A percentile compares a stretch with the other conserved stretches of the same genome.
phyloP scores from a whole-genome alignment of 1,140 invertebrate genomes.

The Sesamia nonagrioides region DNA sequence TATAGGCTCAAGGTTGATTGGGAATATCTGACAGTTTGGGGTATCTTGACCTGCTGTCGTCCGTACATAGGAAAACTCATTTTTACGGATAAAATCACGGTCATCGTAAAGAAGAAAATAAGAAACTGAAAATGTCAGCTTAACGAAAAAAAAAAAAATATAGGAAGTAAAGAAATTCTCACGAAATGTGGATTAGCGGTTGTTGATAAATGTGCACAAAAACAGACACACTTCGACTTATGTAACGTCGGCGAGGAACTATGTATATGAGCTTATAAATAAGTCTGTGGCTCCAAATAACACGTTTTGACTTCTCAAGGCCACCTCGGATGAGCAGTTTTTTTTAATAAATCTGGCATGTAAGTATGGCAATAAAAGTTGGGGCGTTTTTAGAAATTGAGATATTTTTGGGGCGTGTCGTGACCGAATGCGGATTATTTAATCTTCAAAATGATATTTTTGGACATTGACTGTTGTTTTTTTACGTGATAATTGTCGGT shows the following conservation, averaged over 20 bases:
- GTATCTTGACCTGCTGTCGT: too few relatives aligned
- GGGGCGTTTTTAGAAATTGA: constrained; percentile 5
- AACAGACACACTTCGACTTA: constrained; percentile 18
- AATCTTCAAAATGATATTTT: not conserved
- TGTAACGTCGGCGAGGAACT: constrained; percentile 7
- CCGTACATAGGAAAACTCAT: too few relatives aligned
- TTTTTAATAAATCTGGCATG: constrained; percentile 20
- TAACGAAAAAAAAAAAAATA: not conserved
- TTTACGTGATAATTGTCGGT: not conserved
- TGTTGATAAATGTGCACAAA: constrained; percentile 31
- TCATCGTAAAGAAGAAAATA: too few relatives aligned
- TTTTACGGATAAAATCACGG: too few relatives aligned
- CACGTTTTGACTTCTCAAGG: constrained; percentile 45
- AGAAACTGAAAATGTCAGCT: not conserved
- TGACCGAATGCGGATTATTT: not conserved
- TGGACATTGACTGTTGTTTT: not conserved
- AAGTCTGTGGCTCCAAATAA: not conserved
- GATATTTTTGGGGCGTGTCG: constrained; percentile 12
- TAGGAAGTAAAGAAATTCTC: constrained; percentile 3
- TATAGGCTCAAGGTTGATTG: too few relatives aligned
- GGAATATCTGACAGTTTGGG: too few relatives aligned
- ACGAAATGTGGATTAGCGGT: constrained; percentile 28
- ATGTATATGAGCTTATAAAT: constrained; percentile 28
- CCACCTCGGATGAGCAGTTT: constrained; percentile 1
- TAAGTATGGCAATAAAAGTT: not conserved